Base-by-base conservation (phyloP, 2,113 vertebrate species). In the Ailuropoda melanoleuca region DNA sequence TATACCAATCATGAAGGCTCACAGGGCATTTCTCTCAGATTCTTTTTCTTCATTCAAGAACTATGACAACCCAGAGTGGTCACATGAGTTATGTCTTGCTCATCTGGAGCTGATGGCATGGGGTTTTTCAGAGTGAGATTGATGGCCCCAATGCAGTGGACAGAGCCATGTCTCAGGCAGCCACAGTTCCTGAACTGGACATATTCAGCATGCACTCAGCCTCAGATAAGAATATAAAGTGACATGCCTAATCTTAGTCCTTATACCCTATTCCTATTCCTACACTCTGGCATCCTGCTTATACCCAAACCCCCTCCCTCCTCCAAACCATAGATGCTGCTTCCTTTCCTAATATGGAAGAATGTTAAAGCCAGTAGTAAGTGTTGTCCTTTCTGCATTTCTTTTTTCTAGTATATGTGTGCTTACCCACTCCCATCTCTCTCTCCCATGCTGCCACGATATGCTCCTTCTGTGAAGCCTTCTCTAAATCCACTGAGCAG, bases 391-490 rank as follows among this genome's bases (percentile, higher is more conserved):
- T 23, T 62, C 55, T 21, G n/a, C 6, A 12, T 24, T 15, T 72
- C 14, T 19, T 9, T 24, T 39, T 39, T 10, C 66, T n/a, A 12
- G 13, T 2, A 18, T 6, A 5, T 4, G 0, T 14, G n/a, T 26
- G 46, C 66, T 82, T 55, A 8, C 46, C 46, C 10, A 53, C 55
- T 39, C 34, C 13, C 11, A 3, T 39, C 26, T 53, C 29, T 50
- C 75, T 60, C 62, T 78, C 62, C 88, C 7, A 0, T 2, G 26
- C 26, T 43, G 43, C 50, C 29, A 26, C 0, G 15, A n/a, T 29
- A 10, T 3, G 1, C 4, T 12, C 34, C 48, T 31, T 53, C 64
- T 43, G 55, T 2, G 26, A 46, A 48, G 13, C 1, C 50, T 58
- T 85, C 72, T 81, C 89, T 50, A 58, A 26, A 37, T 43, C 56